phyloP scores from a whole-genome alignment of 2,888 invertebrate species.

The Tenodera sinensis region DNA sequence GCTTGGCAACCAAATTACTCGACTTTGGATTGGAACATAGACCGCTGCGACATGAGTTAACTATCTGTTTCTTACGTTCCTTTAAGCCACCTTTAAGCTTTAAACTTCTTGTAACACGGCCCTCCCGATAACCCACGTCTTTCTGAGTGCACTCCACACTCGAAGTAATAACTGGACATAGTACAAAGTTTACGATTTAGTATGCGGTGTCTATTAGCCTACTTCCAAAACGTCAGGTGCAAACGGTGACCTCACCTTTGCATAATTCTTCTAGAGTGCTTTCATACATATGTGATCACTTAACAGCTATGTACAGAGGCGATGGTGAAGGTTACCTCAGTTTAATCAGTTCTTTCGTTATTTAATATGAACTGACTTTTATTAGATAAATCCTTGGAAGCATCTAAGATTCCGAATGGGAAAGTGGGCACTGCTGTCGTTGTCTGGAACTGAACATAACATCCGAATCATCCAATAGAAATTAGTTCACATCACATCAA shows the following conservation, averaged over 20 bases:
- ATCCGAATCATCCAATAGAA: no score
- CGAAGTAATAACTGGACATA: neutral
- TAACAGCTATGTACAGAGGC: no score
- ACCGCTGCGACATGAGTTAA: neutral
- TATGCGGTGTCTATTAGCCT: neutral
- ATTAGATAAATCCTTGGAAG: no score
- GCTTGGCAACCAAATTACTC: neutral
- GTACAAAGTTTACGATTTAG: neutral
- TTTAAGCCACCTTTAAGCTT: no score
- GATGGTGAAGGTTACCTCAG: no score
- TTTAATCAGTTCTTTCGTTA: no score
- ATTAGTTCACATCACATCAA: no score
- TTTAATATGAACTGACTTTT: no score
- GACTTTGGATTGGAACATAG: neutral
- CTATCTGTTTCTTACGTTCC: neutral
- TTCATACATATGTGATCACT: neutral
- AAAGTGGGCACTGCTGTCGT: no score
- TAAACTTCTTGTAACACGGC: neutral
- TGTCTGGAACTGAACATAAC: no score
- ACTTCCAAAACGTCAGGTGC: neutral
- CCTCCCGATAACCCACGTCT: neutral
- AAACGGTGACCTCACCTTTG: neutral
- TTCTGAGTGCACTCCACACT: neutral
- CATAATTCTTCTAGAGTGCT: neutral
- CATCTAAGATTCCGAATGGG: no score